Conservation (phyloP, 2,888 invertebrate species). For the Disparrhopalites patrizii region DNA sequence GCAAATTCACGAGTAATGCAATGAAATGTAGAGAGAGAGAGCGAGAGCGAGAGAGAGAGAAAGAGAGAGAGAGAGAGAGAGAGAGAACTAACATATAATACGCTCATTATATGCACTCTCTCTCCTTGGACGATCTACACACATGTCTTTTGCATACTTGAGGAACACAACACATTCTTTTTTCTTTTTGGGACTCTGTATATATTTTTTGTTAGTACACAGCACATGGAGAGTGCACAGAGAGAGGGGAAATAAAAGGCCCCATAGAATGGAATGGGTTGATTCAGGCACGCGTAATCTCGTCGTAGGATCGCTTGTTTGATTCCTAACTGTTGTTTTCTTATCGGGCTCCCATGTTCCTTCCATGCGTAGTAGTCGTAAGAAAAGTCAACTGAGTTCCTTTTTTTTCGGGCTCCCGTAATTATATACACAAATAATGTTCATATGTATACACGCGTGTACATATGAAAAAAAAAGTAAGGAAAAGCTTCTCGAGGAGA, state of each 20-base stretch:
- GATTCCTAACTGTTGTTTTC: slow-evolving; percentile 11
- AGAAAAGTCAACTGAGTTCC: background rate
- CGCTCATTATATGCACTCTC: slow-evolving; percentile 9
- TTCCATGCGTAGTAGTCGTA: background rate
- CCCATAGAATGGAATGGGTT: no score
- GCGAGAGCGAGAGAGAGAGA: background rate
- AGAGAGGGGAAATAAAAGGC: no score
- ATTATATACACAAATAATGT: background rate
- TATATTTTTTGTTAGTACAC: no score
- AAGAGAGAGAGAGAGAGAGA: background rate
- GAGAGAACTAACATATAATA: background rate
- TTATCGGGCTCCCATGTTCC: no score
- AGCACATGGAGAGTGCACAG: no score
- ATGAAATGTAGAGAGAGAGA: background rate
- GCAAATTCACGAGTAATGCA: slow-evolving; percentile 18
- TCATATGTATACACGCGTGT: no score
- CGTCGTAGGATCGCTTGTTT: slow-evolving; percentile 1
- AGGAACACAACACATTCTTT: no score
- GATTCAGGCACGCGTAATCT: slow-evolving; percentile 6
- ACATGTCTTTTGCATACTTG: no score
- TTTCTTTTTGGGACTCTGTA: no score
- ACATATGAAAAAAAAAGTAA: no score
- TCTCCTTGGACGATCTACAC: background rate
- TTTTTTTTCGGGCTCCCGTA: background rate
- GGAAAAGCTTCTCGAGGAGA: no score